phyloP scores from a whole-genome alignment of 2,113 vertebrate genomes.

The Colossoma macropomum region DNA sequence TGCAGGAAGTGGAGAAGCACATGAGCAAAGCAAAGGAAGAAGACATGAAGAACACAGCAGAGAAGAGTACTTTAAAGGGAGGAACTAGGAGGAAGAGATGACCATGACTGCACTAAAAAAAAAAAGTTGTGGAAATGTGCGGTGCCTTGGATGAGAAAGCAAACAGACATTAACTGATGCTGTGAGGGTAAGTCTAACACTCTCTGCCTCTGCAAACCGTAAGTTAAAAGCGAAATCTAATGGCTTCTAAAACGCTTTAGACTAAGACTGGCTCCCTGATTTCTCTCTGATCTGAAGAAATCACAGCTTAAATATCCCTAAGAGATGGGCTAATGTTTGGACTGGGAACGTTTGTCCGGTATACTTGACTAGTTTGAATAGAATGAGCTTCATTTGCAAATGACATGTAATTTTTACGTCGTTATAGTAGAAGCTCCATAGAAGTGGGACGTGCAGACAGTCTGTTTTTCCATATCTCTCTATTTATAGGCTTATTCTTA shows the following conservation, averaged over 20 bases:
- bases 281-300: background rate
- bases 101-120: slow-evolving; percentile 16
- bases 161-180: slow-evolving; percentile 28
- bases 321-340: background rate
- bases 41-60: background rate
- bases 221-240: slow-evolving; percentile 5
- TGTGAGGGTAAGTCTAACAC: slow-evolving; percentile 49
- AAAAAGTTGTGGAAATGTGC: slow-evolving; percentile 48
- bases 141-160: slow-evolving; percentile 13
- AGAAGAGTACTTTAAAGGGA: slow-evolving; percentile 59
- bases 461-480: background rate
- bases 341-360: background rate
- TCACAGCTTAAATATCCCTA: background rate
- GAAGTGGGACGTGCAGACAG: background rate
- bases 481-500: background rate
- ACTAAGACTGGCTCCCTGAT: background rate
- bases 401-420: slow-evolving; percentile 2
- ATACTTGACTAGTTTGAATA: background rate
- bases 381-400: background rate
- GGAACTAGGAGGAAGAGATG: slow-evolving; percentile 46
- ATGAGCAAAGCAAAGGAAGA: background rate
- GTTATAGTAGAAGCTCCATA: background rate
- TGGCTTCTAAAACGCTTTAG: slow-evolving; percentile 19
- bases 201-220: background rate
- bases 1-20: background rate